Evolutionary conservation across 37 sponge, comb jelly and placozoan genomes (phyloP), one percentile per base, ranked within the genome.

Genomic region (Tethya wilhelma): DNA sequence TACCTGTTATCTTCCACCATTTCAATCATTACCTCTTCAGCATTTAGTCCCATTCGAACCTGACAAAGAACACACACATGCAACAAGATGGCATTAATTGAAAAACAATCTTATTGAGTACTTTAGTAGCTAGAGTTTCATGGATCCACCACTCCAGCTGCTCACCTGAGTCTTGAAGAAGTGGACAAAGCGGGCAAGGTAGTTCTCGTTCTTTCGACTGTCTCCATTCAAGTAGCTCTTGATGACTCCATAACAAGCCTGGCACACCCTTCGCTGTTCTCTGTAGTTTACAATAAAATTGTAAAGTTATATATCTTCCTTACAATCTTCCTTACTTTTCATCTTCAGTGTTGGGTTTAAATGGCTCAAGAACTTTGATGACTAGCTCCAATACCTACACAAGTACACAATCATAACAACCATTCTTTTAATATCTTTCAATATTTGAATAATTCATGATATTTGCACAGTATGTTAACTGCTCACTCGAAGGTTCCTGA

Each of bases 1-100:
- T 42, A 92, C 88, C 58, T 28, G 67, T 94, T 94, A 74, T 90
- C 95, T 37, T 85, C 75, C 8, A 90, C 88, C 68, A 94, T 74
- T 64, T 94, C 90, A 82, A 90, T 84, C 68, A 90, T 75, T 56
- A 90, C 90, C 38, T 84, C 83, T 49, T 94, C 95, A 59, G 95
- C 95, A 77, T 94, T 94, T 31, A 94, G 78, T 4, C 57, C 88
- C 63, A 79, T 75, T 26, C 81, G 38, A 28, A 92, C 71, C 87
- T 91, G 75, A 14, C 5, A 28, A 73, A 12, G 5, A 11, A 63
- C 19, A 44, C 45, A 78, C 66, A 63, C 44, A 63, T 14, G 39
- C 11, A 57, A 8, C 11, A 31, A 22, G 11, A 22, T 30, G 11
- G 31, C 6, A 8, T 7, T 12, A 44, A n/a, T n/a, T n/a, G n/a